Evolutionary conservation across 2,888 invertebrate genomes (phyloP), one percentile per base, ranked within the genome.

Genomic region (Napeogenes sylphis): DNA sequence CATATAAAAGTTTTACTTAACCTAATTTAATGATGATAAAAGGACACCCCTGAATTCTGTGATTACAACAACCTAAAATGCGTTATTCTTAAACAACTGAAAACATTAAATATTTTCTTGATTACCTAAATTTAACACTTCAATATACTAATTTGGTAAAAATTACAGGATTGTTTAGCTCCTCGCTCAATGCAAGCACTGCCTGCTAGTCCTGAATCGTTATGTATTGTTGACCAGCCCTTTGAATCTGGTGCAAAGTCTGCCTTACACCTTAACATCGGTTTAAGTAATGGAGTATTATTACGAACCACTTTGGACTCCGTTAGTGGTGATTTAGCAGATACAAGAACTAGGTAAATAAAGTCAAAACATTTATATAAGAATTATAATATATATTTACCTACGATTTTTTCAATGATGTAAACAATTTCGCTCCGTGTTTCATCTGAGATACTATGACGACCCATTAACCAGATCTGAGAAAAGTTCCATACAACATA

Each of bases 121-220:
- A 57, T n/a, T 5, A 58, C 45, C 13, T 59, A 30, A 5, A 21
- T 21, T 53, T 47, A 6, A 53, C 55, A 33, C 14, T 54, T 32
- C 45, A 55, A 45, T n/a, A 46, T 55, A 47, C 47, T 47, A 51
- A 32, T 8, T 38, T 14, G 2, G 21, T 54, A 53, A 62, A 51
- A 45, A 61, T 81, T 81, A 53, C 78, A 95, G 93, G 99, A 99
- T 84, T 99, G 99, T 81, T 85, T 99, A 59, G 95, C 98, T 0
- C 97, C 98, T 0, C 93, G 99, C 62, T 98, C 98, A 56, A 98
- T 98, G 96, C 98, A 99, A 90, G 97, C 97, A 0, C 84, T 99
- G 58, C 99, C 99, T 0, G 98, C 98, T 0, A 95, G 97, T 21
- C 97, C 99, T 0, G 99, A 99, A 85, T 98, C 99, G 0, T 91